A percentile compares a stretch with the other conserved stretches of the same genome.
Evolutionary conservation across 2,888 invertebrate genomes (phyloP).

Genomic region (Ochropleura leucogaster): DNA sequence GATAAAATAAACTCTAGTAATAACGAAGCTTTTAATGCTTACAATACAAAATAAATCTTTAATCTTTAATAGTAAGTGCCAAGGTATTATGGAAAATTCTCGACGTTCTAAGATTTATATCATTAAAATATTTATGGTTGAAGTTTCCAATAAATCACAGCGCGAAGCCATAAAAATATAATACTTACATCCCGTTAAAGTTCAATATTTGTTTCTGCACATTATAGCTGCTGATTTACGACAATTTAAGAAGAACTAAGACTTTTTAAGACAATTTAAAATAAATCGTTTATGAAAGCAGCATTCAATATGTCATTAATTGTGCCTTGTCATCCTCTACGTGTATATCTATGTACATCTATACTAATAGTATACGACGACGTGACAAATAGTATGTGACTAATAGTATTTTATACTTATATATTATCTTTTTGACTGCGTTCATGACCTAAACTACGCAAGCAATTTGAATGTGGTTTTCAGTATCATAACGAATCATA

Average conservation of each 20-base stretch:
- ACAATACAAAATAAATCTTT: background rate
- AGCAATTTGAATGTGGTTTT: background rate
- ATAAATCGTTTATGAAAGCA: slow-evolving; percentile 31
- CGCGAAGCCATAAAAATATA: slow-evolving; percentile 10
- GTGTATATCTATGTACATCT: background rate
- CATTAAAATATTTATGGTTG: slow-evolving; percentile 24
- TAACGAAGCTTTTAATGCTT: background rate
- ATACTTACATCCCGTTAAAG: slow-evolving; percentile 1
- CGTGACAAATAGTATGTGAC: too few relatives aligned
- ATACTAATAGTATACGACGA: too few relatives aligned
- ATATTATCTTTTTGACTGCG: background rate
- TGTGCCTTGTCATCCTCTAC: slow-evolving; percentile 51
- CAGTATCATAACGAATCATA: background rate
- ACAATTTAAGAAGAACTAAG: too few relatives aligned
- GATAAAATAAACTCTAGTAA: background rate
- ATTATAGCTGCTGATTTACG: slow-evolving; percentile 15
- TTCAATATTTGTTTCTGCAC: slow-evolving; percentile 24
- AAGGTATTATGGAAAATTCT: background rate
- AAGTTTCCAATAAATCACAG: slow-evolving; percentile 26
- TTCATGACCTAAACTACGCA: background rate
- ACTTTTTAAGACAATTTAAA: slow-evolving; percentile 2
- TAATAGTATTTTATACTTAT: too few relatives aligned
- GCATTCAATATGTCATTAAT: slow-evolving; percentile 52
- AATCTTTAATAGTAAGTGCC: background rate
- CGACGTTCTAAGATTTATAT: slow-evolving; percentile 6